Evolutionary conservation across 2,888 invertebrate species (phyloP), one percentile per base, ranked within the genome.

Genomic region (Ctena decussata): DNA sequence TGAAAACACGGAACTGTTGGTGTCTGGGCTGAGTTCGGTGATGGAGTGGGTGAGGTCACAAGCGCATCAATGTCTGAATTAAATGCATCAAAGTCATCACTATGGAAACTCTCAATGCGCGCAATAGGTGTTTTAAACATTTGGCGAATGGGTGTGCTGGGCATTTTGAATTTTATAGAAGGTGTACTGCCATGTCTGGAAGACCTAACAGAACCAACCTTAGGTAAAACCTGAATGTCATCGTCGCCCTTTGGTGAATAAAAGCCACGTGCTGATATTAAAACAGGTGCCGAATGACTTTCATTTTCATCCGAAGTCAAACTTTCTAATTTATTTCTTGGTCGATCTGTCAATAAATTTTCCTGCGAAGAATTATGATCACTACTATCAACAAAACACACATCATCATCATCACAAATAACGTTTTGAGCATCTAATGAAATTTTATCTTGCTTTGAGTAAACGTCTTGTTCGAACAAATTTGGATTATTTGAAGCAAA

Each of bases 51-150:
- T 60, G 89, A 85, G 49, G 86, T 86, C 35, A 89, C 90, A 53
- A 84, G 80, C 77, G 88, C 88, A 46, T 91, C 92, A 44, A 85
- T 53, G 65, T 91, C 92, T 79, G 90, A 87, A 76, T 86, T 90
- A 80, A 86, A 90, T 69, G 78, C 87, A 74, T 94, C 94, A 86
- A 93, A 94, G 80, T 94, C 94, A 74, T 94, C 94, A 89, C 94
- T 94, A 85, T 94, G 94, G 84, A 94, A 94, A 84, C 94, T 94
- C 80, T 94, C 94, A 76, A 94, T 93, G 11, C 94, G 91, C 75
- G 94, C 94, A 76, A 94, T 90, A 39, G 94, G 94, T 27, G 93
- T 93, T 77, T 91, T 91, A 72, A 94, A 90, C 85, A 92, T 91
- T 89, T 93, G 90, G 90, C 93, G 91, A 18, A 91, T 91, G 12